A percentile compares a stretch with the other conserved stretches of the same genome.
phyloP scores from a whole-genome alignment of 2,888 invertebrate species.

The Ramazzottius varieornatus region DNA sequence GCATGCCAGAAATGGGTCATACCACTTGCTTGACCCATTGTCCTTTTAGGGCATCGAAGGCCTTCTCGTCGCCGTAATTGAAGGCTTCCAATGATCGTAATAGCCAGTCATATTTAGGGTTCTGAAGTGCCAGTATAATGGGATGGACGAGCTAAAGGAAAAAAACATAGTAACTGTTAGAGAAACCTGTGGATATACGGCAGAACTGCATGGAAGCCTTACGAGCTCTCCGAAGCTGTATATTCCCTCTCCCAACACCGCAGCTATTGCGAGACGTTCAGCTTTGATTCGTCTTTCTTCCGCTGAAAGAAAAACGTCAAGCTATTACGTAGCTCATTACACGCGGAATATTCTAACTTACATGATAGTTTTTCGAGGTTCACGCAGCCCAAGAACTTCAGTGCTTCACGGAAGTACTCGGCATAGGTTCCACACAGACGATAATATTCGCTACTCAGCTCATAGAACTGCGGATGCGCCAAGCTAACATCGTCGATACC shows the following conservation, averaged over 20 bases:
- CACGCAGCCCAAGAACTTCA: constrained; percentile 22
- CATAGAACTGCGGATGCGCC: constrained; percentile 77
- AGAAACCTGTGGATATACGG: background rate
- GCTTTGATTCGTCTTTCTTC: constrained; percentile 49
- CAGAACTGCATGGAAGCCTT: constrained; percentile 12
- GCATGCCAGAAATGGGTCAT: no score
- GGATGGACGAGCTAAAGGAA: constrained; percentile 55
- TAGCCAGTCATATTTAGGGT: constrained; percentile 56
- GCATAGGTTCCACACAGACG: constrained; percentile 64
- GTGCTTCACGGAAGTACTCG: constrained; percentile 75
- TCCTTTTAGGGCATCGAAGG: constrained; percentile 31
- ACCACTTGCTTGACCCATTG: constrained; percentile 47
- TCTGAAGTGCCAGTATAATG: constrained; percentile 53
- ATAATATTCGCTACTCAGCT: constrained; percentile 70
- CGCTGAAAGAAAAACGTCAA: constrained; percentile 13
- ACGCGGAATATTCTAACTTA: background rate
- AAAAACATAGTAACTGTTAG: constrained; percentile 5
- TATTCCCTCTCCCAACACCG: constrained; percentile 69
- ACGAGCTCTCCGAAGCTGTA: constrained; percentile 89
- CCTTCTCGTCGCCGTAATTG: constrained; percentile 19
- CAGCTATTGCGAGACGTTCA: constrained; percentile 70
- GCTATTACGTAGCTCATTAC: constrained; percentile 3
- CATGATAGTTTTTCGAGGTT: constrained; percentile 10
- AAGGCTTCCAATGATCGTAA: constrained; percentile 38
- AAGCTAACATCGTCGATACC: constrained; percentile 69